These are phyloP conservation scores for Hydroisotoma schaefferi DNA, from an alignment of 2,888 invertebrate species.

Conservation along the genomic window DNA sequence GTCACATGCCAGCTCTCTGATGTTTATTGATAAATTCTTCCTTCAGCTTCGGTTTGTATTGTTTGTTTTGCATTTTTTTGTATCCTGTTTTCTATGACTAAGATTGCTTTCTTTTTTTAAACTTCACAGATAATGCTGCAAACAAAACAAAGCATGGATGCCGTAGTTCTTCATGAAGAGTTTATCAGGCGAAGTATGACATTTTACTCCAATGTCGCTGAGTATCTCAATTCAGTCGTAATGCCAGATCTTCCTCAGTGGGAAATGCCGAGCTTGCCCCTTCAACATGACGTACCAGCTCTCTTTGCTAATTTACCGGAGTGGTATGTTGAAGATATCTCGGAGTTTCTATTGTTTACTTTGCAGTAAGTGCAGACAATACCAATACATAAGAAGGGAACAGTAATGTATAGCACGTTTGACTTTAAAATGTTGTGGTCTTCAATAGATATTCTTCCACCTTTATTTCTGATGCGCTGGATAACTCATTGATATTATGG, in stretches of 20 bases:
- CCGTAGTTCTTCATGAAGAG: conserved; percentile 79
- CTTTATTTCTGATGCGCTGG: conserved; percentile 70
- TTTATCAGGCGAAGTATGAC: conserved; percentile 75
- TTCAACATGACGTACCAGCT: conserved; percentile 61
- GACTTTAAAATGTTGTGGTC: conserved; percentile 2
- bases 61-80: neutral
- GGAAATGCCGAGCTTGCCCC: conserved; percentile 53
- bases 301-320: conserved; percentile 90
- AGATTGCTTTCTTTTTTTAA: neutral
- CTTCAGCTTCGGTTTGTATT: neutral
- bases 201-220: conserved; percentile 83
- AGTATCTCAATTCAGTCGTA: conserved; percentile 61
- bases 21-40: neutral
- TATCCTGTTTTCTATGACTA: neutral
- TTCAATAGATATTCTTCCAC: conserved; percentile 66
- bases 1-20: neutral
- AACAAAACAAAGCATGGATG: conserved; percentile 88
- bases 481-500: conserved; percentile 81
- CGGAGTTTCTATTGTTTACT: conserved; percentile 89
- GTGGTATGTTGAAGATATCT: conserved; percentile 96
- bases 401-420: neutral
- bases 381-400: neutral
- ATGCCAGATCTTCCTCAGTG: conserved; percentile 49
- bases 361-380: conserved; percentile 71
- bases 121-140: conserved; percentile 57